Evolutionary conservation across 64 coral and sea anemone species (phyloP), one percentile per base, ranked within the genome.

Genomic region (Pocillopora verrucosa): DNA sequence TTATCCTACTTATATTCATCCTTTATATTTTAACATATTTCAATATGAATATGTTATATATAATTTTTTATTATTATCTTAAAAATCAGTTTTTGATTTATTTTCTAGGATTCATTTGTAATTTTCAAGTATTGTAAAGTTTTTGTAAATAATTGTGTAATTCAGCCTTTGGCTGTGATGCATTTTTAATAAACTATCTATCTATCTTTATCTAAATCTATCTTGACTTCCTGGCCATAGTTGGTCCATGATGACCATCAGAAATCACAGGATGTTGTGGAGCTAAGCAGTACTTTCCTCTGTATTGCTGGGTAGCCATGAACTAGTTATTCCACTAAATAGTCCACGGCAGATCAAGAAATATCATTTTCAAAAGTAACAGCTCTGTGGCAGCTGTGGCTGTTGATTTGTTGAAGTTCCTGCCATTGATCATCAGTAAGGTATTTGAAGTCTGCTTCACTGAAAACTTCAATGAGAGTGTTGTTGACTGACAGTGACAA

Each of bases 311-410:
- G 14, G 96, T 98, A 25, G 93, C 94, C 65, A 95, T 72, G 10
- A 93, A 98, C 38, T 95, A 75, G 74, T 98, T 95, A 80, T 94
- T 98, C 65, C 91, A 86, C 30, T 24, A 93, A 93, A 72, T 92
- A 98, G 22, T 98, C 91, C 60, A 83, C 17, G 16, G 82, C 10
- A 72, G 82, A 70, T 9, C 57, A 4, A 72, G 38, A 57, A 38
- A 65, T 72, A n/a, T 22, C 56, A 57, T 85, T 65, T 14, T 62
- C 45, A 45, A 72, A 85, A 15, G 82, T 85, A 26, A 72, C 64
- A 63, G 84, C 91, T 24, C 94, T 74, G n/a, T 92, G 90, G 57
- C 78, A 58, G 15, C 90, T 57, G 59, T 82, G 65, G 59, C 60
- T 56, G 14, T 78, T 84, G 36, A 92, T 38, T 1, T 61, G 69